Percentiles rank a stretch among this genome's conserved stretches.
Conservation (phyloP, 1,140 invertebrate species). For the Diplogasteroides magnus region DNA sequence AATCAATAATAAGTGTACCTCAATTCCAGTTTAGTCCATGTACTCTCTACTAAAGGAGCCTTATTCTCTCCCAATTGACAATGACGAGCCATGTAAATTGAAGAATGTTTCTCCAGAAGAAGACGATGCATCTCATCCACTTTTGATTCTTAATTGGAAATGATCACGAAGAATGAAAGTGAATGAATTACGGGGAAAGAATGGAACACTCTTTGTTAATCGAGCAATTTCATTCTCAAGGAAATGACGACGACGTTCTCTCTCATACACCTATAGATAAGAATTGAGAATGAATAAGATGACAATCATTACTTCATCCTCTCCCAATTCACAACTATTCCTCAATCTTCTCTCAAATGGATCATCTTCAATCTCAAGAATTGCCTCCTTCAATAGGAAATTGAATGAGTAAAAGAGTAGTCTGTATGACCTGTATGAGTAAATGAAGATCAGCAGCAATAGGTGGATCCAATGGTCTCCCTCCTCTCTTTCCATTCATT, state of each 20-base stretch:
- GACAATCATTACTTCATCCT: slow-evolving; percentile 68
- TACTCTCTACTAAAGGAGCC: slow-evolving; percentile 74
- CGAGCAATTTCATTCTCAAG: slow-evolving; percentile 79
- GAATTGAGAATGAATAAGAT: not conserved
- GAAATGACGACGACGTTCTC: slow-evolving; percentile 80
- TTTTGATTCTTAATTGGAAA: slow-evolving; percentile 56
- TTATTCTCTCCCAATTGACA: slow-evolving; percentile 71
- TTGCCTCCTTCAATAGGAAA: slow-evolving; percentile 67
- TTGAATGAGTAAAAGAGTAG: slow-evolving; percentile 74
- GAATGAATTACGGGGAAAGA: slow-evolving; percentile 69
- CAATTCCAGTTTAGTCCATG: slow-evolving; percentile 26
- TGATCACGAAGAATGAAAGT: slow-evolving; percentile 11
- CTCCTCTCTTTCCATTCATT: slow-evolving; percentile 70
- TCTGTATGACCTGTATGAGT: slow-evolving; percentile 59
- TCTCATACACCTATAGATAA: slow-evolving; percentile 71
- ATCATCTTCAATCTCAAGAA: slow-evolving; percentile 89
- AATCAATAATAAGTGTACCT: not conserved
- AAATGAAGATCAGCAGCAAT: not conserved
- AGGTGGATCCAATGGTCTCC: slow-evolving; percentile 39
- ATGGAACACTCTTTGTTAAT: slow-evolving; percentile 71
- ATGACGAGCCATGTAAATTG: slow-evolving; percentile 88
- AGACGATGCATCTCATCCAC: slow-evolving; percentile 80
- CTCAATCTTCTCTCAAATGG: slow-evolving; percentile 92
- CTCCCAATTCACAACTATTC: slow-evolving; percentile 88
- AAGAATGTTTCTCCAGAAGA: slow-evolving; percentile 79